phyloP scores from a whole-genome alignment of 2,113 vertebrate species.

The Lamprotornis superbus region DNA sequence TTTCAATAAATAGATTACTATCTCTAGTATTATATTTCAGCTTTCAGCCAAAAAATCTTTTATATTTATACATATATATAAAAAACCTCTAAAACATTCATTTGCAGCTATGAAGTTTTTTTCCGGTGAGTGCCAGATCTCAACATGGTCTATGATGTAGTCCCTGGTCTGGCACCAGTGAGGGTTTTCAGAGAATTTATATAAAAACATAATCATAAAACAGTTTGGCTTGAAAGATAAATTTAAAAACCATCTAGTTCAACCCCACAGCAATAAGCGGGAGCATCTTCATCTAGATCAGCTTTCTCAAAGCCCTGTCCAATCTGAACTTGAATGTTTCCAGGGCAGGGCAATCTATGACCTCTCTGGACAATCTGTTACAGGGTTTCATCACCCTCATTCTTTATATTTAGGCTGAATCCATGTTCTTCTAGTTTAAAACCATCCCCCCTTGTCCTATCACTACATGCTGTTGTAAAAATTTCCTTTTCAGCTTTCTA shows the following conservation, averaged over 20 bases:
- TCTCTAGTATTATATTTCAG: background rate
- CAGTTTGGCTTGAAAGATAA: background rate
- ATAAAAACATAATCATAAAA: background rate
- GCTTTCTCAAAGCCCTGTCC: background rate
- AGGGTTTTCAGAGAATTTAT: background rate
- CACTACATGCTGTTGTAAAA: background rate
- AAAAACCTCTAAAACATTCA: background rate
- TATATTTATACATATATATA: background rate
- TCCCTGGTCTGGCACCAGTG: background rate
- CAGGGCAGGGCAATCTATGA: accelerated
- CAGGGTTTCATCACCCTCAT: background rate
- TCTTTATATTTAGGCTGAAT: background rate
- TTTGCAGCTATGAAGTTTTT: background rate
- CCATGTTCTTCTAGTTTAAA: background rate
- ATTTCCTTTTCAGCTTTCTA: background rate
- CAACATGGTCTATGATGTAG: background rate
- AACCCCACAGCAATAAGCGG: background rate
- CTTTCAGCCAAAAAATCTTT: background rate
- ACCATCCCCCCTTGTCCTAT: background rate
- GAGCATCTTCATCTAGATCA: background rate
- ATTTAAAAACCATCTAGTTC: background rate
- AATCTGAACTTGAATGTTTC: background rate
- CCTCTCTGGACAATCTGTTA: background rate
- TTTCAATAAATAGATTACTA: background rate
- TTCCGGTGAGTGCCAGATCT: background rate